A percentile compares a stretch with the other conserved stretches of the same genome.
These are phyloP conservation scores for Lepetodrilus schrolli DNA, from an alignment of 2,888 invertebrate species.

Conservation along the genomic window DNA sequence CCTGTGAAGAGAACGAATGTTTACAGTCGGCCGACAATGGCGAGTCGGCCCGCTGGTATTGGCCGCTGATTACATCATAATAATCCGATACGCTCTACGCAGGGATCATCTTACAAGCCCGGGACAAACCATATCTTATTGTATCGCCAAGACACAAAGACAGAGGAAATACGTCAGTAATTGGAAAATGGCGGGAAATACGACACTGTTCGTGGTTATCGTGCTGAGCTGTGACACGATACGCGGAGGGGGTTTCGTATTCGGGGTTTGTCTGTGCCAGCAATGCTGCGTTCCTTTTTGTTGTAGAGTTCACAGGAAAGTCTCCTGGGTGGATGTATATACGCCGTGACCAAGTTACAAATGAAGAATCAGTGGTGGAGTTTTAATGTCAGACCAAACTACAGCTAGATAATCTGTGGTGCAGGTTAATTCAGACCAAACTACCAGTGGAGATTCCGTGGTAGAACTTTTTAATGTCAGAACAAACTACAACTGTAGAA, in stretches of 20 bases:
- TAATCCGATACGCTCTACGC: background rate
- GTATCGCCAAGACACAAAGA: background rate
- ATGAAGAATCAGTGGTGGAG: too few relatives aligned
- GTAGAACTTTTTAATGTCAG: too few relatives aligned
- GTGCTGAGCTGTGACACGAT: constrained; percentile 15
- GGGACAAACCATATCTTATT: background rate
- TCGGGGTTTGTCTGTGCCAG: background rate
- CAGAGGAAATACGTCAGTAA: constrained; percentile 4
- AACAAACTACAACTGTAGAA: too few relatives aligned
- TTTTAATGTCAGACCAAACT: too few relatives aligned
- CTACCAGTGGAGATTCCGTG: too few relatives aligned
- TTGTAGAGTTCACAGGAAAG: too few relatives aligned
- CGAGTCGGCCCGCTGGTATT: background rate
- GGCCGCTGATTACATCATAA: background rate
- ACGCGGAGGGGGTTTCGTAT: background rate
- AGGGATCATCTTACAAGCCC: background rate
- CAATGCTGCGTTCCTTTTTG: too few relatives aligned
- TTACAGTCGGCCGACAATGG: background rate
- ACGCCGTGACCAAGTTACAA: too few relatives aligned
- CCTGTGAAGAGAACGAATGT: constrained; percentile 9
- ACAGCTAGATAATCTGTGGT: too few relatives aligned
- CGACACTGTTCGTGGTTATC: background rate
- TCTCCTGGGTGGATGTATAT: too few relatives aligned
- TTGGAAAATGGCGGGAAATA: constrained; percentile 17
- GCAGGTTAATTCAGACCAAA: too few relatives aligned